phyloP scores from a whole-genome alignment of 2,888 invertebrate species.

The Sipha maydis region DNA sequence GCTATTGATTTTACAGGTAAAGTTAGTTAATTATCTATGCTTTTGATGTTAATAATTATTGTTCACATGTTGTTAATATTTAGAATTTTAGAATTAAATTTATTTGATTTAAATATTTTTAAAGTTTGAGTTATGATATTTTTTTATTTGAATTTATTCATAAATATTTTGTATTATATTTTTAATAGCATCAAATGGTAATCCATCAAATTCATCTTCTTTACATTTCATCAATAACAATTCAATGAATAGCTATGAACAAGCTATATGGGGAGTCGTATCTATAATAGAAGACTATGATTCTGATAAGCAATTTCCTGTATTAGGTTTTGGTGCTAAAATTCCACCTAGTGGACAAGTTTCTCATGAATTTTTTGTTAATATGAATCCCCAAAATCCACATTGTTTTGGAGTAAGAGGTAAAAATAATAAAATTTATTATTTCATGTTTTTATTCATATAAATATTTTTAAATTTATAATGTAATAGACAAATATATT shows the following conservation, averaged over 20 bases:
- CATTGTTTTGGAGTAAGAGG: conserved; percentile 68
- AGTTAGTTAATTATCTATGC: conserved; percentile 22
- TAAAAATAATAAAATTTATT: conserved; percentile 56
- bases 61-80: background rate
- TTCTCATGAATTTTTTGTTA: conserved; percentile 68
- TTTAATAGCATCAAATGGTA: conserved; percentile 68
- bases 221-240: conserved; percentile 68
- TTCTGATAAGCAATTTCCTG: conserved; percentile 69
- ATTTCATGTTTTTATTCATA: background rate
- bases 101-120: background rate
- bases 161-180: conserved; percentile 67
- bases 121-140: background rate
- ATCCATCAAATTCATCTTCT: conserved; percentile 67
- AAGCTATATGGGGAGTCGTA: conserved; percentile 68
- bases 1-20: conserved; percentile 70
- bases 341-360: conserved; percentile 67
- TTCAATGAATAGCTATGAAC: conserved; percentile 66
- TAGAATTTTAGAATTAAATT: background rate
- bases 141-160: background rate
- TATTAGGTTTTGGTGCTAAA: conserved; percentile 69
- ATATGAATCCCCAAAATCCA: conserved; percentile 70
- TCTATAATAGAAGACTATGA: conserved; percentile 69
- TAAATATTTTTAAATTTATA: background rate
- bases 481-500: background rate
- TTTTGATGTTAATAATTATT: background rate